These are phyloP conservation scores for Trididemnum nubilum DNA, from an alignment of 23 tunicate species.

Conservation along the genomic window DNA sequence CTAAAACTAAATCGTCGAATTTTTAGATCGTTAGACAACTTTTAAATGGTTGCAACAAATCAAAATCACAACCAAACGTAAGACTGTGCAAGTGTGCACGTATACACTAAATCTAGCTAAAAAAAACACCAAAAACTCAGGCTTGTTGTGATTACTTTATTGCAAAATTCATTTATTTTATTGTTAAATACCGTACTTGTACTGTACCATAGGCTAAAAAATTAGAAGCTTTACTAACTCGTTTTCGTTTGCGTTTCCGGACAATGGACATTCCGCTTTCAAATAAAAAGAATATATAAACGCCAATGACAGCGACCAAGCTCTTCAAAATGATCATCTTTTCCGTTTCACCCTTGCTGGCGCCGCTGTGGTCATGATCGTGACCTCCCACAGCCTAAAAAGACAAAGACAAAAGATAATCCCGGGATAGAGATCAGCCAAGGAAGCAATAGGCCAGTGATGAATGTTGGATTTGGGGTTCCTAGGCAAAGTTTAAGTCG, in stretches of 20 bases:
- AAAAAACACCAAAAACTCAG: background rate
- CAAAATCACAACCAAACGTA: too few species aligned
- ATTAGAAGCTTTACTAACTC: background rate
- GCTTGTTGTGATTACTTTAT: background rate
- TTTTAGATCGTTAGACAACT: too few species aligned
- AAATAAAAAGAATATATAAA: constrained; percentile 76
- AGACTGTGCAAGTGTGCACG: too few species aligned
- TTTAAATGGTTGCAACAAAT: too few species aligned
- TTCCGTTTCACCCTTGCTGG: constrained; percentile 34
- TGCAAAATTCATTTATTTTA: background rate
- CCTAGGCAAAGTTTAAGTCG: too few species aligned
- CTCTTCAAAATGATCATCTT: constrained; percentile 58
- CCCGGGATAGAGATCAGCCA: too few species aligned
- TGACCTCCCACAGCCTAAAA: constrained; percentile 68
- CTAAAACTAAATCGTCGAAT: too few species aligned
- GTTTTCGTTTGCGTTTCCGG: constrained; percentile 49
- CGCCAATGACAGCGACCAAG: constrained; percentile 70
- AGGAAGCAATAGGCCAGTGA: background rate
- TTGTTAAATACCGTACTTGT: too few species aligned
- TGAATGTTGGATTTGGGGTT: too few species aligned
- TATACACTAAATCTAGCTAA: background rate
- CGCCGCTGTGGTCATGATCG: constrained; percentile 51
- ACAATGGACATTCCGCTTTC: constrained; percentile 73
- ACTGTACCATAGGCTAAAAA: too few species aligned
- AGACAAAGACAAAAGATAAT: background rate